These are phyloP conservation scores for Poeciliopsis prolifica DNA, from an alignment of 2,113 vertebrate species.

Conservation along the genomic window DNA sequence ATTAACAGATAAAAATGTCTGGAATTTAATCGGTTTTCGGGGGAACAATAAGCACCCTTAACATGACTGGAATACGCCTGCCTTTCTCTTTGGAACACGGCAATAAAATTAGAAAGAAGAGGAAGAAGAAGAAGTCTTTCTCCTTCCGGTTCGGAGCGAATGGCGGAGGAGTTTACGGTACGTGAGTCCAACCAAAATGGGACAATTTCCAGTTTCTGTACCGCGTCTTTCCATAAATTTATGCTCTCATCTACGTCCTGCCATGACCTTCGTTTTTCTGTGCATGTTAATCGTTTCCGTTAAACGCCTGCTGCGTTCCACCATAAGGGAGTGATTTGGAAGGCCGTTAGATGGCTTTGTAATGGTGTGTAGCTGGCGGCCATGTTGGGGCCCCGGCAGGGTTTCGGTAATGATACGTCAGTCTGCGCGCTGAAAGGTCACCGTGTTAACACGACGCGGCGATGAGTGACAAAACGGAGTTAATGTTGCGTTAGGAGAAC, in stretches of 20 bases:
- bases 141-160: too few relatives aligned
- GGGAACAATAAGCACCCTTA: too few relatives aligned
- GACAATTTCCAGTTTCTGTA: too few relatives aligned
- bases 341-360: conserved; percentile 16
- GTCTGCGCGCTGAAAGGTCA: conserved; percentile 53
- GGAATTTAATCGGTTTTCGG: too few relatives aligned
- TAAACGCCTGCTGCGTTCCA: background rate
- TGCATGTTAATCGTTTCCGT: conserved; percentile 1
- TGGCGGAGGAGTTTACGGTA: too few relatives aligned
- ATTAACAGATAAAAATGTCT: too few relatives aligned
- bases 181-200: too few relatives aligned
- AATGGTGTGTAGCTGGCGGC: conserved; percentile 30
- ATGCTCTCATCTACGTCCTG: background rate
- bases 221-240: too few relatives aligned
- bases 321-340: conserved; percentile 31
- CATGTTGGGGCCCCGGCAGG: conserved; percentile 2
- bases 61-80: too few relatives aligned
- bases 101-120: too few relatives aligned
- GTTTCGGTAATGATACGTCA: conserved; percentile 37
- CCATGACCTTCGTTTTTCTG: background rate
- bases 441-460: conserved; percentile 27
- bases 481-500: conserved; percentile 59
- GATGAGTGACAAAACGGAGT: conserved; percentile 59
- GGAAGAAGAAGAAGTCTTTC: too few relatives aligned
- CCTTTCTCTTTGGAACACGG: too few relatives aligned